Evolutionary conservation across 2,888 invertebrate species (phyloP).

Genomic region (Sminthurinus aureus): DNA sequence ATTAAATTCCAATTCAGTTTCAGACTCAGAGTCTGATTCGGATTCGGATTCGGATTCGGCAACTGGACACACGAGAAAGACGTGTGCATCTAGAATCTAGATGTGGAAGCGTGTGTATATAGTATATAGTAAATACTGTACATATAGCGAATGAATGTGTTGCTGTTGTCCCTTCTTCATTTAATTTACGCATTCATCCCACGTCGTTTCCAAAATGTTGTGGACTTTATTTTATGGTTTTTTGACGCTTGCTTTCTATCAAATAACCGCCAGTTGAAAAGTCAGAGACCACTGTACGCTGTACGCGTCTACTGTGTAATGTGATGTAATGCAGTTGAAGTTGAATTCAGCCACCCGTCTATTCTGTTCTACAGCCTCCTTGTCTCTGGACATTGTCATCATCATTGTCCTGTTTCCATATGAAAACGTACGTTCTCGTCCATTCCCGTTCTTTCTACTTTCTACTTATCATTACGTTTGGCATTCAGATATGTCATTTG

Average conservation of each 20-base stretch:
- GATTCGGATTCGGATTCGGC: no score
- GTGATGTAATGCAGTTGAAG: constrained; percentile 1
- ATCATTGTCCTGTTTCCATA: constrained; percentile 42
- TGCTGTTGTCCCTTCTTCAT: background rate
- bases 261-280: constrained; percentile 38
- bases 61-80: no score
- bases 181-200: constrained; percentile 38
- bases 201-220: constrained; percentile 44
- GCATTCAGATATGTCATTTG: constrained; percentile 29
- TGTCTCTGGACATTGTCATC: constrained; percentile 27
- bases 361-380: background rate
- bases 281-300: constrained; percentile 4
- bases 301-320: no score
- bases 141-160: background rate
- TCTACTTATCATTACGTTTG: constrained; percentile 36
- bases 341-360: constrained; percentile 31
- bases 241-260: constrained; percentile 45
- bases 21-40: no score
- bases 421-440: constrained; percentile 36
- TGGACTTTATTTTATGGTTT: constrained; percentile 48
- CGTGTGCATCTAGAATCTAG: no score
- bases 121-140: no score
- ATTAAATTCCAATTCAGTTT: no score
- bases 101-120: no score
- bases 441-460: constrained; percentile 34